phyloP scores from a whole-genome alignment of 2,113 vertebrate genomes.

The Otolemur garnettii region DNA sequence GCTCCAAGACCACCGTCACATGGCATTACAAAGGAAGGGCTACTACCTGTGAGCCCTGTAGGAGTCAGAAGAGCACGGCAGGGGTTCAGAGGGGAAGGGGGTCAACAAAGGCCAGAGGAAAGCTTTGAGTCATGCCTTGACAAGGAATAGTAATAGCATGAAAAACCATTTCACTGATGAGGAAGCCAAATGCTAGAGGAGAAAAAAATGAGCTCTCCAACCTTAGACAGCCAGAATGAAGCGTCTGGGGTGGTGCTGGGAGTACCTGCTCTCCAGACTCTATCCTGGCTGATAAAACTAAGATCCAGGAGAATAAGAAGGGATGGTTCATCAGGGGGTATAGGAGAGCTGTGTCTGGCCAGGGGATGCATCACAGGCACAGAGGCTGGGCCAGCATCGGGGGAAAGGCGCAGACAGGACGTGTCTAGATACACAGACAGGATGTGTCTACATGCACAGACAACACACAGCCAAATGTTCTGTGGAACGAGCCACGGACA shows the following conservation, averaged over 20 bases:
- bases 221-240: not conserved
- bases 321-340: not conserved
- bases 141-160: not conserved
- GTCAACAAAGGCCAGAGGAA: not conserved
- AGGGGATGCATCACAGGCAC: not conserved
- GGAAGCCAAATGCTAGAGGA: not conserved
- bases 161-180: not conserved
- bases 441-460: not conserved
- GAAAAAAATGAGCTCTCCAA: not conserved
- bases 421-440: not conserved
- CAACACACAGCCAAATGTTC: fast-evolving
- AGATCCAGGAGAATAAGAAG: not conserved
- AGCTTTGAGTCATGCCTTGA: not conserved
- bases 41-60: not conserved
- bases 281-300: not conserved
- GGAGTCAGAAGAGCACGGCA: not conserved
- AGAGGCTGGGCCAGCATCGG: not conserved
- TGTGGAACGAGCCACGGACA: not conserved
- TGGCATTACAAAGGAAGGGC: not conserved
- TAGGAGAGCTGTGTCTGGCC: not conserved
- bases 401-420: not conserved
- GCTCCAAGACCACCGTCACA: not conserved
- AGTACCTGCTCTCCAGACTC: not conserved
- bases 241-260: not conserved
- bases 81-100: not conserved